A percentile compares a stretch with the other conserved stretches of the same genome.
These are phyloP conservation scores for Beroe ovata DNA, from an alignment of 37 sponge, comb jelly and placozoan genomes.

Conservation along the genomic window DNA sequence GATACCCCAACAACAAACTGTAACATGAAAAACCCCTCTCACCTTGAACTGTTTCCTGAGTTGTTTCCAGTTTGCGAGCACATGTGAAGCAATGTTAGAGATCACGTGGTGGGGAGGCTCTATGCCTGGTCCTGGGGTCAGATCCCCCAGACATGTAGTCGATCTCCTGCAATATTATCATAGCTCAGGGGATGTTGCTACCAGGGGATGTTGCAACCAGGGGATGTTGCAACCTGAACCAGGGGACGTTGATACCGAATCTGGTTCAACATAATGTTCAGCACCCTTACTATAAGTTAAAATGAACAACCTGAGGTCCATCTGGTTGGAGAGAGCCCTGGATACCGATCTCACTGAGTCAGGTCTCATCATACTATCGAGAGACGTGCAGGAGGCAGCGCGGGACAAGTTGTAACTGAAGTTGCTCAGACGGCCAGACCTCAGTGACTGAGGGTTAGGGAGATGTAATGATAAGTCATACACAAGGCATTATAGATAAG, in stretches of 20 bases:
- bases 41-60: constrained; percentile 56
- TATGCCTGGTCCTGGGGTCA: constrained; percentile 59
- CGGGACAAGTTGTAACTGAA: constrained; percentile 63
- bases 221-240: too few relatives aligned
- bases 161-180: constrained; percentile 43
- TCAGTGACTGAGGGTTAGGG: background rate
- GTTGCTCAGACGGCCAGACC: constrained; percentile 30
- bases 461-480: background rate
- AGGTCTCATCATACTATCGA: constrained; percentile 7
- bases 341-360: constrained; percentile 40
- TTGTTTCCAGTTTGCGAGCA: constrained; percentile 39
- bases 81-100: constrained; percentile 15
- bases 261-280: too few relatives aligned
- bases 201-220: too few relatives aligned
- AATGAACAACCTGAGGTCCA: too few relatives aligned
- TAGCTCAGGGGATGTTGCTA: too few relatives aligned
- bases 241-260: too few relatives aligned
- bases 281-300: too few relatives aligned
- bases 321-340: constrained; percentile 22
- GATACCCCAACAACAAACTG: too few relatives aligned
- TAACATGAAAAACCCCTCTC: too few relatives aligned
- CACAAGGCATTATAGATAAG: background rate
- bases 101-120: constrained; percentile 42
- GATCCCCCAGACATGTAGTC: constrained; percentile 30
- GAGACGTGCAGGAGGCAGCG: constrained; percentile 53